Evolutionary conservation across 2,113 vertebrate species (phyloP), one percentile per base, ranked within the genome.

Genomic region (Datnioides undecimradiatus): DNA sequence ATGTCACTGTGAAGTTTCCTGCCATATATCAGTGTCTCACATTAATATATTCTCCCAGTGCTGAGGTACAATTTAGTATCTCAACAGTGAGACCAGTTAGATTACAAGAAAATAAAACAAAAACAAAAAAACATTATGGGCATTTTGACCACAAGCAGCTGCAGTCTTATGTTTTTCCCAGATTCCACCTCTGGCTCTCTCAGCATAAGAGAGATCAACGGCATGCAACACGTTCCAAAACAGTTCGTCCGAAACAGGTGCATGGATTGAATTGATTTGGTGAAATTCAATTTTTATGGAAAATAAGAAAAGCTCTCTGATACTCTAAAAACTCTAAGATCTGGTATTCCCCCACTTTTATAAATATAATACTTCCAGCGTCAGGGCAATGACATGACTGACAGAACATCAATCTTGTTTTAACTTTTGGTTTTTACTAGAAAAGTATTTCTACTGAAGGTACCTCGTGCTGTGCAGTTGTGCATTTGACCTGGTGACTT

Each of bases 81-180:
- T 63, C 21, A 51, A 31, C 17, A 19, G 0, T 73, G 7, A 54
- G 21, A 76, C 14, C 41, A 62, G 19, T 55, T 6, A 21, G 3
- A 25, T 64, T 23, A 38, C 14, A 41, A 63, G 69, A 52, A 51
- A 49, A 49, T 8, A 46, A 48, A n/a, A n/a, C 21, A 31, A 49
- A 49, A 21, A 46, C 21, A n/a, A n/a, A 48, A 31, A 65, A 43
- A 43, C 7, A 49, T 45, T 46, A 21, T 3, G 0, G 10, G 33
- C 40, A 7, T 31, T 69, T 72, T 65, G 60, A 80, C 72, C 51
- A 52, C 29, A 38, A 36, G 7, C 62, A 88, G 81, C 83, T 83
- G 79, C 68, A 72, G 52, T 36, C 36, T 68, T 1, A 1, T 76
- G 17, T 66, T 75, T 68, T 58, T 34, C 0, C 29, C 9, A 63